Conservation (phyloP, 2,888 invertebrate genomes). For the Acronicta aceris region DNA sequence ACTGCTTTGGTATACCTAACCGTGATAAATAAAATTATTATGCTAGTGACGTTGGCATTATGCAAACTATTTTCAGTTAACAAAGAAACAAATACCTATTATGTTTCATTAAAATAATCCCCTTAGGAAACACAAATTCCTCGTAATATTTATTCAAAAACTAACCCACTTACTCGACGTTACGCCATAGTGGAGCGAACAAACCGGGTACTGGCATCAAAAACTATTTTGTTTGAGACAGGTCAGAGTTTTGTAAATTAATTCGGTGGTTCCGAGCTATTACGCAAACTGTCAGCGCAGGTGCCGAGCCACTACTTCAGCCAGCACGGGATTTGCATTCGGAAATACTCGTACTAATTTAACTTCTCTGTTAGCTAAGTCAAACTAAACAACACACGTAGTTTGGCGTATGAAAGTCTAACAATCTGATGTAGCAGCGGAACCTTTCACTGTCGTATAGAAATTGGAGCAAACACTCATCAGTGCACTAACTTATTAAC, state of each 20-base stretch:
- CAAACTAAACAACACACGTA: constrained; percentile 76
- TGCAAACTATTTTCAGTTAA: constrained; percentile 49
- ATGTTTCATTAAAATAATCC: constrained; percentile 60
- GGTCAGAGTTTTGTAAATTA: constrained; percentile 84
- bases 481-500: constrained; percentile 47
- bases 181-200: constrained; percentile 58
- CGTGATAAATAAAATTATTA: constrained; percentile 38
- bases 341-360: constrained; percentile 84
- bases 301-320: constrained; percentile 76
- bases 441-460: constrained; percentile 44
- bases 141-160: constrained; percentile 61
- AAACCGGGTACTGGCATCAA: constrained; percentile 72
- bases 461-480: constrained; percentile 47
- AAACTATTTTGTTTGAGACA: constrained; percentile 80
- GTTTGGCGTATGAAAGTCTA: constrained; percentile 60
- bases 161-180: constrained; percentile 59
- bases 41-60: constrained; percentile 48
- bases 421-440: constrained; percentile 52
- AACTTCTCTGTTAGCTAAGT: constrained; percentile 81
- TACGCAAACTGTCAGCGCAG: constrained; percentile 87
- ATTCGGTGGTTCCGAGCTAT: constrained; percentile 86
- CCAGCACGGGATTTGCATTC: constrained; percentile 80
- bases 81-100: constrained; percentile 58
- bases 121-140: constrained; percentile 58
- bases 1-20: constrained; percentile 12